Evolutionary conservation across 2,888 invertebrate genomes (phyloP).

Genomic region (Lycocerus yunnanus): DNA sequence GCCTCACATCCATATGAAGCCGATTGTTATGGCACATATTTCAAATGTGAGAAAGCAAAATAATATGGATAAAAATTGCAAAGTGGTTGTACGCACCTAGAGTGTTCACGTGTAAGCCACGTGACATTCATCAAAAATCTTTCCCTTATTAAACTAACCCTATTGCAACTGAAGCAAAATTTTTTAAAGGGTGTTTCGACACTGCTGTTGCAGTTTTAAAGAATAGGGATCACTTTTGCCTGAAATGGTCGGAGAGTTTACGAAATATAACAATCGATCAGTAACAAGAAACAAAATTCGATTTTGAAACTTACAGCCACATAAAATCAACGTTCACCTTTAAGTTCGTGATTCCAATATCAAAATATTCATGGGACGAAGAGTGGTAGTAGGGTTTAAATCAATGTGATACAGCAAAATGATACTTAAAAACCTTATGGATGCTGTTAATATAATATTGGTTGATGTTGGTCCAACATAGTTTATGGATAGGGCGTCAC

Average conservation of each 20-base stretch:
- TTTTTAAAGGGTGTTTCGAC: conserved; percentile 16
- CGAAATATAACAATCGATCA: neutral
- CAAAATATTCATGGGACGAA: neutral
- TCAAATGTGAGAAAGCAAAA: conserved; percentile 28
- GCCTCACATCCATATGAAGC: neutral
- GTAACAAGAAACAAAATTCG: neutral
- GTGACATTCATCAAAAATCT: conserved; percentile 40
- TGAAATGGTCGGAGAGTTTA: neutral
- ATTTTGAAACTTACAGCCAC: conserved; percentile 9
- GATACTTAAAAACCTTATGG: neutral
- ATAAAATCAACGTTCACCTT: neutral
- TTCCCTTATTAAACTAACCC: conserved; percentile 42
- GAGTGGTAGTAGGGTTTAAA: neutral
- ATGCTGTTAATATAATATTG: conserved; percentile 37
- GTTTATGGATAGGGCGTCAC: conserved; percentile 41
- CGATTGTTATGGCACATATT: neutral
- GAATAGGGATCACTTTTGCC: neutral
- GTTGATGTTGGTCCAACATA: conserved; percentile 48
- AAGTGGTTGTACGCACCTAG: conserved; percentile 39
- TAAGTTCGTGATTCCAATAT: neutral
- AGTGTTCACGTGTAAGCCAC: conserved; percentile 40
- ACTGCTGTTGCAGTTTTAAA: conserved; percentile 10
- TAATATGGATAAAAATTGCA: conserved; percentile 39
- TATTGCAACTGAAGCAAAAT: conserved; percentile 22
- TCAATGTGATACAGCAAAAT: neutral